phyloP scores from a whole-genome alignment of 2,113 vertebrate species.

The Tachysurus vachellii region DNA sequence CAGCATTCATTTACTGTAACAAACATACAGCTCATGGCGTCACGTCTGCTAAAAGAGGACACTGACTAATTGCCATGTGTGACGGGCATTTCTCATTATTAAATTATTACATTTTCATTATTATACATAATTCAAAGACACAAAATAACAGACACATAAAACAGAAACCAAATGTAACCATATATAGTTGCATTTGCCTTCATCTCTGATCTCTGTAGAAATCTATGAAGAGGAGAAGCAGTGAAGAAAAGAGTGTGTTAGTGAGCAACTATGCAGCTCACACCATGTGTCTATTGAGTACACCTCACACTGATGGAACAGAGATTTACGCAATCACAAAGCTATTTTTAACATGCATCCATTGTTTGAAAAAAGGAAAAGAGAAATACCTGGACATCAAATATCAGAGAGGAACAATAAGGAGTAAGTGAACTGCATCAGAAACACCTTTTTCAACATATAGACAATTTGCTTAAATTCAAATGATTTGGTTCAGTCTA shows the following conservation, averaged over 20 bases:
- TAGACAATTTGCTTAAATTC: background rate
- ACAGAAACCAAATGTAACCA: background rate
- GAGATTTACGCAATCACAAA: slow-evolving; percentile 25
- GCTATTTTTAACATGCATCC: slow-evolving; percentile 48
- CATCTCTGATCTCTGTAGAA: background rate
- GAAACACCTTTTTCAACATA: background rate
- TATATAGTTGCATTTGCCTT: background rate
- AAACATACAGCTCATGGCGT: background rate
- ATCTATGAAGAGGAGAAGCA: background rate
- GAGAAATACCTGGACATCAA: background rate
- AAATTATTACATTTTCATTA: no score
- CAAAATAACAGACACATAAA: background rate
- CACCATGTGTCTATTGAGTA: slow-evolving; percentile 19
- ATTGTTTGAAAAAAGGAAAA: slow-evolving; percentile 36
- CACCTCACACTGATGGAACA: slow-evolving; percentile 25
- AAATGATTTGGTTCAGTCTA: background rate
- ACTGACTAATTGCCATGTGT: background rate
- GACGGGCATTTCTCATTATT: no score
- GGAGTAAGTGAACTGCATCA: background rate
- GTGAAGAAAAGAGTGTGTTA: background rate
- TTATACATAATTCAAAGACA: background rate
- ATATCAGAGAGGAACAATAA: background rate
- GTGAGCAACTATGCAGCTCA: background rate
- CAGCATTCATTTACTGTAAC: background rate
- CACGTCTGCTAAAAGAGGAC: background rate